A percentile compares a stretch with the other conserved stretches of the same genome.
These are phyloP conservation scores for Antheraea yamamai DNA, from an alignment of 2,888 invertebrate genomes.

Conservation along the genomic window DNA sequence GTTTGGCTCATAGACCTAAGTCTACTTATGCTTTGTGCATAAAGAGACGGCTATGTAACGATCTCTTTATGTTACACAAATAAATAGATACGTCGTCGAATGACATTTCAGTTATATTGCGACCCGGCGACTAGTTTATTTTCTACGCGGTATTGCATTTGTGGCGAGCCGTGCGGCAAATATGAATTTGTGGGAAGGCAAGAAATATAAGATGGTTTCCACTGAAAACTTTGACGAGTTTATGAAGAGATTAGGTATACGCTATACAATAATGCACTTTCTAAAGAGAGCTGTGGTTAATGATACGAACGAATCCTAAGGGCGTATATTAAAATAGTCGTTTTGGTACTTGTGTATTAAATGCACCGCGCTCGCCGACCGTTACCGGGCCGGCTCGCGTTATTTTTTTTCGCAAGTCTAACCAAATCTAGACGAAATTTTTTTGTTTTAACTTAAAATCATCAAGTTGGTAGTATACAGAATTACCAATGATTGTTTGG, in stretches of 20 bases:
- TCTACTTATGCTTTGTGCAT: neutral
- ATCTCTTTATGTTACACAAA: constrained; percentile 8
- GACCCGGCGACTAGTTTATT: neutral
- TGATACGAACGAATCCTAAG: neutral
- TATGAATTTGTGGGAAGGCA: constrained; percentile 71
- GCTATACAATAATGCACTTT: constrained; percentile 1
- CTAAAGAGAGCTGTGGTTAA: neutral
- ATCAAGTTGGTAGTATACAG: no score
- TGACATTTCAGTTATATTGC: constrained; percentile 21
- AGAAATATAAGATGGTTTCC: constrained; percentile 86
- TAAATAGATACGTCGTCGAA: constrained; percentile 7
- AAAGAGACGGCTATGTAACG: neutral
- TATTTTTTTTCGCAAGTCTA: no score
- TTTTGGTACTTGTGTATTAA: no score
- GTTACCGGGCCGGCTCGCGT: no score
- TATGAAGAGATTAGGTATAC: constrained; percentile 88
- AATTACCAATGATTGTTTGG: no score
- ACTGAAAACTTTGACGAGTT: constrained; percentile 93
- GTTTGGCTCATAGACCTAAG: neutral
- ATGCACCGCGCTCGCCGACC: no score
- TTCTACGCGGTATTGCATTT: constrained; percentile 4
- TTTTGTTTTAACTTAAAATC: no score
- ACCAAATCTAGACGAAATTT: no score
- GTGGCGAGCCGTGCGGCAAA: constrained; percentile 9
- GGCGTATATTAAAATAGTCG: neutral